Evolutionary conservation across 2,797 vertebrate genomes (phyloP).

Genomic region (Tragopan temminckii): DNA sequence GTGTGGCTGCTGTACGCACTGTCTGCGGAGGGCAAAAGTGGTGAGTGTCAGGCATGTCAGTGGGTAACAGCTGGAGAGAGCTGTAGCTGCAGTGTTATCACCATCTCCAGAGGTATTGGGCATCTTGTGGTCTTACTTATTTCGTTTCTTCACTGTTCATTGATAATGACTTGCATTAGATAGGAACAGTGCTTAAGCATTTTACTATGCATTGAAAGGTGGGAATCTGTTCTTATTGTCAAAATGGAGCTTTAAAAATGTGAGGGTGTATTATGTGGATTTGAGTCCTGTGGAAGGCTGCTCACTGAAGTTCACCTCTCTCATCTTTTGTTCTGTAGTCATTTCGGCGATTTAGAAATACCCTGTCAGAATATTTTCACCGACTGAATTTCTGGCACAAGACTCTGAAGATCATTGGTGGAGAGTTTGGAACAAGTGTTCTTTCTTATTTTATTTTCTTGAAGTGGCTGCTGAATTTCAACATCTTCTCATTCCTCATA

Average conservation of each 20-base stretch:
- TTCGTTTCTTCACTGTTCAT: not conserved
- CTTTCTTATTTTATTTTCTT: slow-evolving; percentile 94
- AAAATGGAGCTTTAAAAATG: not conserved
- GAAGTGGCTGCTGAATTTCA: slow-evolving; percentile 94
- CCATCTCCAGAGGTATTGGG: not conserved
- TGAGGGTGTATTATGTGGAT: not conserved
- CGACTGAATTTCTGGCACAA: slow-evolving; percentile 85
- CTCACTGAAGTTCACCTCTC: not conserved
- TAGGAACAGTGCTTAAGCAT: not conserved
- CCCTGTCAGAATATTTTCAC: slow-evolving; percentile 75
- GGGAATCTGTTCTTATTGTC: not conserved
- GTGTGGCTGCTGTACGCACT: slow-evolving; percentile 79
- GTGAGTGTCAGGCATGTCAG: slow-evolving; percentile 79
- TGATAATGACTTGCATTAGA: not conserved
- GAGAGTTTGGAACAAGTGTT: slow-evolving; percentile 93
- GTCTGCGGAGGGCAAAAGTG: slow-evolving; percentile 79
- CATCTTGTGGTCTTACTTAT: not conserved
- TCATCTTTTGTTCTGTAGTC: slow-evolving; percentile 77
- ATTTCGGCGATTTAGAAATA: slow-evolving; percentile 81
- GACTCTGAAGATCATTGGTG: slow-evolving; percentile 91
- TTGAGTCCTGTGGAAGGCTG: not conserved
- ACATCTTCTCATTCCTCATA: slow-evolving; percentile 92
- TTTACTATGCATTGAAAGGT: accelerated
- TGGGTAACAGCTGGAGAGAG: not conserved
- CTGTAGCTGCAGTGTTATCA: not conserved